Conservation (phyloP, 2,797 vertebrate genomes). For the Lateolabrax maculatus region DNA sequence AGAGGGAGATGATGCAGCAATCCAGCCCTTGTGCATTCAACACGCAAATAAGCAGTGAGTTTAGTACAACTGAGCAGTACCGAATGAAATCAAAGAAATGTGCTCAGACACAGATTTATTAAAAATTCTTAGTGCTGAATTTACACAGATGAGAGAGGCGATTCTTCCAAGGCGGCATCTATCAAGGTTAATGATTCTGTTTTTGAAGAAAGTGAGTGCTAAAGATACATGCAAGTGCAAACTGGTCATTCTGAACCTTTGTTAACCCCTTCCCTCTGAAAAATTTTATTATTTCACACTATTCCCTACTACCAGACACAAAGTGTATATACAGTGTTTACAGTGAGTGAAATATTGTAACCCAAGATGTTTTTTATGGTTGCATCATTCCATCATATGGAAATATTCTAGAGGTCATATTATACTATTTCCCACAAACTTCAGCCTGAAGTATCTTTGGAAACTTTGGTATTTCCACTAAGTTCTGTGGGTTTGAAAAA, state of each 20-base stretch:
- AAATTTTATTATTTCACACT: too few relatives aligned
- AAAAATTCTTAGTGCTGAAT: not conserved
- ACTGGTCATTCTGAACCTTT: not conserved
- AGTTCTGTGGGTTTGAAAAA: too few relatives aligned
- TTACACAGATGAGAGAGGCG: not conserved
- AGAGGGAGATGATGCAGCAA: not conserved
- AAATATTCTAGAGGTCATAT: not conserved
- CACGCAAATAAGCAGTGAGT: not conserved
- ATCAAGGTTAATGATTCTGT: not conserved
- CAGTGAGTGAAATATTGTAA: not conserved
- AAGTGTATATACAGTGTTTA: too few relatives aligned
- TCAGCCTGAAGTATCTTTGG: not conserved
- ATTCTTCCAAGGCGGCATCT: not conserved
- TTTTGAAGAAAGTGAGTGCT: not conserved
- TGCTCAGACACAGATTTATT: not conserved
- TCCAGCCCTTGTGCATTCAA: not conserved
- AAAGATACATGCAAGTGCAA: not conserved
- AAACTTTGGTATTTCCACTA: not conserved
- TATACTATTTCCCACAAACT: not conserved
- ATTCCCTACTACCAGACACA: not conserved
- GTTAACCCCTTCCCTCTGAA: too few relatives aligned
- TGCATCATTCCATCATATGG: not conserved
- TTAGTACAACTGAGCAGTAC: not conserved
- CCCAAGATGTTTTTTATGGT: not conserved
- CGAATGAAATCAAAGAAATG: slow-evolving; percentile 13